Conservation (phyloP, 1,140 invertebrate genomes). For the Chlorops oryzae region DNA sequence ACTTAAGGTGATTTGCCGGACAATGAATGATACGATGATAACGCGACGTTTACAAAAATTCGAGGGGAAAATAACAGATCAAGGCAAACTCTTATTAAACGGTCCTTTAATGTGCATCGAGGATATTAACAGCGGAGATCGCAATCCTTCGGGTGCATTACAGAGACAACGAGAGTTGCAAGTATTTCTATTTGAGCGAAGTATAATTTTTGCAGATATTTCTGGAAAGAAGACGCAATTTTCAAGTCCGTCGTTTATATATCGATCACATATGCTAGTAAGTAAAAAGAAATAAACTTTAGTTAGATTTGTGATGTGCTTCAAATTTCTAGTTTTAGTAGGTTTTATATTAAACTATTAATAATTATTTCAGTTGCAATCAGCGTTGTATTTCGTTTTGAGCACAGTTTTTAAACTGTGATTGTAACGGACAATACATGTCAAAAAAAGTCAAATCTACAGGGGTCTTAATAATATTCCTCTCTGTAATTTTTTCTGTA, state of each 20-base stretch:
- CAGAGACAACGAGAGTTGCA: conserved; percentile 79
- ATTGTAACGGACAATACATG: too few species aligned
- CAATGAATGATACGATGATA: conserved; percentile 99
- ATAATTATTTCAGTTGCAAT: too few species aligned
- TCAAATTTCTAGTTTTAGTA: background rate
- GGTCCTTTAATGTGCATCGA: conserved; percentile 81
- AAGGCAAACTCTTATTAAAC: conserved; percentile 91
- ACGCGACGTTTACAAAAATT: conserved; percentile 95
- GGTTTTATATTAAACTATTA: too few species aligned
- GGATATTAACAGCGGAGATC: conserved; percentile 51
- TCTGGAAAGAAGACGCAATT: conserved; percentile 92
- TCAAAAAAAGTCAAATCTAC: too few species aligned
- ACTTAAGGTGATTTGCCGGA: conserved; percentile 83
- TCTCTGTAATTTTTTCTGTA: too few species aligned
- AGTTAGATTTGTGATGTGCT: background rate
- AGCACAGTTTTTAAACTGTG: too few species aligned
- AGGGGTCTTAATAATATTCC: too few species aligned
- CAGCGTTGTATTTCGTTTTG: too few species aligned
- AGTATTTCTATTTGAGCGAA: conserved; percentile 98
- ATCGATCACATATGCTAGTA: conserved; percentile 96
- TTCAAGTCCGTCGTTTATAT: conserved; percentile 90
- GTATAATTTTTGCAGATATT: conserved; percentile 93
- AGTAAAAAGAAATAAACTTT: conserved; percentile 15
- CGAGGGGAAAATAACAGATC: conserved; percentile 96
- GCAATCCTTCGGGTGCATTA: conserved; percentile 49